Percentiles rank a stretch among this genome's conserved stretches.
These are phyloP conservation scores for Lophius americanus DNA, from an alignment of 2,797 vertebrate genomes.

Conservation along the genomic window DNA sequence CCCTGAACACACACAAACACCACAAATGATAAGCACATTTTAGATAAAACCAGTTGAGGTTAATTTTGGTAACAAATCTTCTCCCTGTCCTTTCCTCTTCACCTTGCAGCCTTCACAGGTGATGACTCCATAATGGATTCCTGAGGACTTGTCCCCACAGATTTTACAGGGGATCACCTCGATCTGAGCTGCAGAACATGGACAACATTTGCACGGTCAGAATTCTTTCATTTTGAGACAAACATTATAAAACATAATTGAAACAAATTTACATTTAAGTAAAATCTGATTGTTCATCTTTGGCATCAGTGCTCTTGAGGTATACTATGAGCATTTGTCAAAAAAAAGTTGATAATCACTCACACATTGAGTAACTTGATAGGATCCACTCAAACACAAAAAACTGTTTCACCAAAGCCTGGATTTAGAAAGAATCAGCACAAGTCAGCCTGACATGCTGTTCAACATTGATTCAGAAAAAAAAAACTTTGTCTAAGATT, in stretches of 20 bases:
- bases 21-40: slow-evolving; percentile 7
- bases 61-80: background rate
- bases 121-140: slow-evolving; percentile 95
- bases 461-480: background rate
- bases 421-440: slow-evolving; percentile 12
- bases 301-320: slow-evolving; percentile 11
- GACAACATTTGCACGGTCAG: slow-evolving; percentile 26
- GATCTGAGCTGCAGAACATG: slow-evolving; percentile 86
- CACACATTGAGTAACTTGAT: slow-evolving; percentile 5
- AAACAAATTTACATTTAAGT: background rate
- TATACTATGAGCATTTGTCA: slow-evolving; percentile 7
- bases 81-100: slow-evolving; percentile 44
- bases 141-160: slow-evolving; percentile 94
- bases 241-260: too few relatives aligned
- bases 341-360: slow-evolving; percentile 11
- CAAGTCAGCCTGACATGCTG: background rate
- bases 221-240: background rate
- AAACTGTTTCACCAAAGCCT: slow-evolving; percentile 12
- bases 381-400: slow-evolving; percentile 8
- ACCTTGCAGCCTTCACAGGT: slow-evolving; percentile 97
- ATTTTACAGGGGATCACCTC: slow-evolving; percentile 96
- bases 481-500: background rate
- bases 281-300: background rate
- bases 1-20: slow-evolving; percentile 75
- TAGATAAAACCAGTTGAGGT: slow-evolving; percentile 5